Conservation (phyloP, 2,888 invertebrate species). For the Lysandra bellargus region DNA sequence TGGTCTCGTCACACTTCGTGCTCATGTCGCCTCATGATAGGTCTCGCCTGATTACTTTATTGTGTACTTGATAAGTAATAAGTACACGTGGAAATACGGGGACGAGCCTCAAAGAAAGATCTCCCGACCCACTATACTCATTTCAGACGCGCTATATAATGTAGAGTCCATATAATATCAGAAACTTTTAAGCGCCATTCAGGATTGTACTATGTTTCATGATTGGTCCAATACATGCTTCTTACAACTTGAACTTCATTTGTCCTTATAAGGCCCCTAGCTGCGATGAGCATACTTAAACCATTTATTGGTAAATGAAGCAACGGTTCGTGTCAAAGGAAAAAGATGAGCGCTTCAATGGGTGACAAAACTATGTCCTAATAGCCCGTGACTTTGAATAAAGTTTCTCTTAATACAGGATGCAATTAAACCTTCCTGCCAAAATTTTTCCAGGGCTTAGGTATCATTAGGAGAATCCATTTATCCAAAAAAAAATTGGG, state of each 20-base stretch:
- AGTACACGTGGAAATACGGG: background rate
- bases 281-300: background rate
- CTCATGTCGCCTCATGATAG: background rate
- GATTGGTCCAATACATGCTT: too few relatives aligned
- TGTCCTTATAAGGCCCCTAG: background rate
- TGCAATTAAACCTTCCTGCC: too few relatives aligned
- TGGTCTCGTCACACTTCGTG: slow-evolving; percentile 5
- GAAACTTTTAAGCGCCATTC: background rate
- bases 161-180: background rate
- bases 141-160: background rate
- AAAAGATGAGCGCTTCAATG: background rate
- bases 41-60: background rate
- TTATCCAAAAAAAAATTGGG: too few relatives aligned
- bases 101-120: background rate
- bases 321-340: background rate
- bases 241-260: too few relatives aligned
- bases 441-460: too few relatives aligned
- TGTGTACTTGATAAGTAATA: background rate
- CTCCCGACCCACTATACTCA: background rate
- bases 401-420: background rate
- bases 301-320: background rate
- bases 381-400: slow-evolving; percentile 12
- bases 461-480: too few relatives aligned
- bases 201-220: background rate
- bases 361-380: background rate